These are phyloP conservation scores for Tiphia femorata DNA, from an alignment of 2,888 invertebrate species.

Conservation along the genomic window DNA sequence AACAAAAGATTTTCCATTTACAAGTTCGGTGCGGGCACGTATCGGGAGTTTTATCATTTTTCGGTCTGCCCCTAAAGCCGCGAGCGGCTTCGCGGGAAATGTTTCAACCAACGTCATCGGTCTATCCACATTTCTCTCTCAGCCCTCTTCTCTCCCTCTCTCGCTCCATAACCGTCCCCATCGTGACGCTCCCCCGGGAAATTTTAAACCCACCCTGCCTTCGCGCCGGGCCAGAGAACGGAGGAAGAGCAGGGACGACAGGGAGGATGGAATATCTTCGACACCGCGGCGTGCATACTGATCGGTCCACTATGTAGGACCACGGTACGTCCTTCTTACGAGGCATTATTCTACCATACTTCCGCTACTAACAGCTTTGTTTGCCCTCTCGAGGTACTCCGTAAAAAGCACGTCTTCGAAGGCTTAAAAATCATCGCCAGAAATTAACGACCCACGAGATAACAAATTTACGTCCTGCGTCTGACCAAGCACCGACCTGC, in stretches of 20 bases:
- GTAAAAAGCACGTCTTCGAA: too few relatives aligned
- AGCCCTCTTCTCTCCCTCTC: conserved; percentile 23
- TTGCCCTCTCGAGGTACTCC: neutral
- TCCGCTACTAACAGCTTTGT: conserved; percentile 7
- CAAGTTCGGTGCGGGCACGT: too few relatives aligned
- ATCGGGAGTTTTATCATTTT: neutral
- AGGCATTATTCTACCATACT: conserved; percentile 9
- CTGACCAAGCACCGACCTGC: too few relatives aligned
- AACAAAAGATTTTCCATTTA: too few relatives aligned
- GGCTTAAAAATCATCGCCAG: too few relatives aligned
- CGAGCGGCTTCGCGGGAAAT: conserved; percentile 4
- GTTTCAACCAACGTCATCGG: conserved; percentile 13
- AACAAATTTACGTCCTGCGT: too few relatives aligned
- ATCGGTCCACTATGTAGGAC: conserved; percentile 16
- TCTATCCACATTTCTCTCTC: neutral
- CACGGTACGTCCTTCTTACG: conserved; percentile 5
- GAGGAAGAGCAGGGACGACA: conserved; percentile 7
- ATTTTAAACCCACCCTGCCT: conserved; percentile 39
- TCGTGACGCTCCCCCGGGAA: conserved; percentile 37
- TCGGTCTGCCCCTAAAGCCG: neutral
- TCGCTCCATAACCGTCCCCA: conserved; percentile 12
- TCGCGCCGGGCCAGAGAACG: conserved; percentile 6
- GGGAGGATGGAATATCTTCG: conserved; percentile 22
- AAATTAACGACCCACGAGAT: too few relatives aligned
- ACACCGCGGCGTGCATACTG: conserved; percentile 34